Percentiles rank a stretch among this genome's conserved stretches.
phyloP scores from a whole-genome alignment of 2,797 vertebrate genomes.

The Catharus ustulatus region DNA sequence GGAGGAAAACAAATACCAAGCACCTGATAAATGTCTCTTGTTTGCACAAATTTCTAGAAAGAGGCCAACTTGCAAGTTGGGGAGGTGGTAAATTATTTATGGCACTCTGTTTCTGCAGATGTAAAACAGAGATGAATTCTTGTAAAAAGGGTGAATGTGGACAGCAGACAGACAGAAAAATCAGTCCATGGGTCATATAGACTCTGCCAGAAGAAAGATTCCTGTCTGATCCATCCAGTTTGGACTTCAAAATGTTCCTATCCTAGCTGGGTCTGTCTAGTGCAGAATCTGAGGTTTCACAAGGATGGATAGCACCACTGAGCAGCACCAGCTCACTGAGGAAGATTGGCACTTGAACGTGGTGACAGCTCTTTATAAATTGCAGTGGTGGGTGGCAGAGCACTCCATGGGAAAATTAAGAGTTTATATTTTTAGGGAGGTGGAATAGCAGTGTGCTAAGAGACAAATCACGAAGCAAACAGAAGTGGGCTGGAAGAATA shows the following conservation, averaged over 20 bases:
- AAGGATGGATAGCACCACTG: not conserved
- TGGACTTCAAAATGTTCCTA: not conserved
- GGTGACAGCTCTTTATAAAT: slow-evolving; percentile 5
- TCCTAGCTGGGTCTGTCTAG: not conserved
- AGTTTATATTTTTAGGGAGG: not conserved
- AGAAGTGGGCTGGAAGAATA: not conserved
- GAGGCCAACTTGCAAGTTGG: rapidly evolving
- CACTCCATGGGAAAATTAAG: not conserved
- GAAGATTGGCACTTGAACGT: not conserved
- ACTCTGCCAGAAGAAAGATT: not conserved
- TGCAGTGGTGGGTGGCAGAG: not conserved
- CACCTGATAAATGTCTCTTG: not conserved
- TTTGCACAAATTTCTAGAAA: not conserved
- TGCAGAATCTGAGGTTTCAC: not conserved
- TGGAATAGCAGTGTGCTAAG: not conserved
- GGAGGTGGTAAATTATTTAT: not conserved
- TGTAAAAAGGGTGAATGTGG: not conserved
- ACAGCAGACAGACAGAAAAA: not conserved
- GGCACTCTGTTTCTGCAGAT: not conserved
- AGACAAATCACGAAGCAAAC: not conserved
- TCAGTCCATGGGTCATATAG: not conserved
- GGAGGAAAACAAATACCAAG: not conserved
- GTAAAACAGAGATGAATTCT: not conserved
- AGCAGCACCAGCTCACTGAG: not conserved
- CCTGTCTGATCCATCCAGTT: not conserved